Base-by-base conservation (phyloP, 2,797 vertebrate species). In the Pachyuromys duprasi region DNA sequence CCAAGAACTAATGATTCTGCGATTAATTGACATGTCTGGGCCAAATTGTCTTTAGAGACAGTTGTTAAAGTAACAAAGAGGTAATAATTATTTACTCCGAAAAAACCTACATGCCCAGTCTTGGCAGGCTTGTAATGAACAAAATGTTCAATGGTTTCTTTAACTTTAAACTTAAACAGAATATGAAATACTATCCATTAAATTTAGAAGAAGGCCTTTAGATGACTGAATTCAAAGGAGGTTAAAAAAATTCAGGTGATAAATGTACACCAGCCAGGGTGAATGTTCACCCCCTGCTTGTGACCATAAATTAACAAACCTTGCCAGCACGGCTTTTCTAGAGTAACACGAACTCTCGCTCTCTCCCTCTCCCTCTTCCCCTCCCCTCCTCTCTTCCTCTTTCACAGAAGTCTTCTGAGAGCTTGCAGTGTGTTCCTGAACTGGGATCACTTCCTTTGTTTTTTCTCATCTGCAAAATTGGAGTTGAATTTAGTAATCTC, bases 11-110 rank as follows among this genome's bases (percentile, higher is more conserved):
- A 96, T 98, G 98, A 97, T 97, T 98, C 97, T 97, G 97, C 96
- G 97, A 98, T 98, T 98, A 98, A 98, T 97, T 98, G 97, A 88
- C 98, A 69, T 97, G 98, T 98, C 97, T 98, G 97, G 98, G 96
- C 97, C 97, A 97, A 98, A 96, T 60, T 87, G 79, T 97, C 90
- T 97, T 97, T 95, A 86, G 97, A 98, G 97, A 97, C 97, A 97
- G 97, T 96, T 97, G 98, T 96, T 96, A 93, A 90, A 94, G 65
- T 94, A 96, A 97, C 93, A 96, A 95, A 95, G 79, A 90, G 65
- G 75, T 96, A 97, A 95, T 95, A 97, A 97, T 96, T 97, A 93
- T 94, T 96, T 98, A 97, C 96, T 95, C 93, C 96, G 95, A 97
- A 91, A 62, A 95, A 97, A 42, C 22, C 93, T 95, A 95, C 94